phyloP scores from a whole-genome alignment of 1,140 invertebrate species.

The Platyscapa corneri region DNA sequence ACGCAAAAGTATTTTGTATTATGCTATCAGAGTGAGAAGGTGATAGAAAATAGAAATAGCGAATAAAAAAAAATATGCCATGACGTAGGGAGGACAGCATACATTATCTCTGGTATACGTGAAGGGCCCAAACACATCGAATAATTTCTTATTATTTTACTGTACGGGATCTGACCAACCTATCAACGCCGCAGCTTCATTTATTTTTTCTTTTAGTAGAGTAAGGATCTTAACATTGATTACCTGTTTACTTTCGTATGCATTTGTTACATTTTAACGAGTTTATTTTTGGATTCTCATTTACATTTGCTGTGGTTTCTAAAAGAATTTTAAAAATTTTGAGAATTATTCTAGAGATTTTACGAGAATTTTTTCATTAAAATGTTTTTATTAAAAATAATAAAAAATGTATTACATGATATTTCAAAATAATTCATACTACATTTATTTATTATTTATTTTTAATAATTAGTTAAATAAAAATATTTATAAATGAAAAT shows the following conservation, averaged over 20 bases:
- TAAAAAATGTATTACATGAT: neutral
- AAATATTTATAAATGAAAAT: no score
- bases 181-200: neutral
- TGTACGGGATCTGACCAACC: neutral
- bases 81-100: slow-evolving; percentile 25
- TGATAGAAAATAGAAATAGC: no score
- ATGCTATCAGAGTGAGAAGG: neutral
- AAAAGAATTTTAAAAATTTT: neutral
- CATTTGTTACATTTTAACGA: neutral
- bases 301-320: neutral
- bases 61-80: neutral
- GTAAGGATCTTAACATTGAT: slow-evolving; percentile 26
- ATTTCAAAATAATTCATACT: neutral
- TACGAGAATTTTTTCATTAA: no score
- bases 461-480: no score
- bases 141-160: neutral
- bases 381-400: no score
- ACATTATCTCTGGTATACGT: neutral
- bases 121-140: neutral
- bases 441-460: neutral
- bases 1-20: neutral
- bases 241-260: neutral
- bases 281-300: slow-evolving; percentile 23
- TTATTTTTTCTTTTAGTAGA: neutral
- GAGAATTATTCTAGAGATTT: no score